Evolutionary conservation across 2,797 vertebrate species (phyloP).

Genomic region (Artibeus jamaicensis): DNA sequence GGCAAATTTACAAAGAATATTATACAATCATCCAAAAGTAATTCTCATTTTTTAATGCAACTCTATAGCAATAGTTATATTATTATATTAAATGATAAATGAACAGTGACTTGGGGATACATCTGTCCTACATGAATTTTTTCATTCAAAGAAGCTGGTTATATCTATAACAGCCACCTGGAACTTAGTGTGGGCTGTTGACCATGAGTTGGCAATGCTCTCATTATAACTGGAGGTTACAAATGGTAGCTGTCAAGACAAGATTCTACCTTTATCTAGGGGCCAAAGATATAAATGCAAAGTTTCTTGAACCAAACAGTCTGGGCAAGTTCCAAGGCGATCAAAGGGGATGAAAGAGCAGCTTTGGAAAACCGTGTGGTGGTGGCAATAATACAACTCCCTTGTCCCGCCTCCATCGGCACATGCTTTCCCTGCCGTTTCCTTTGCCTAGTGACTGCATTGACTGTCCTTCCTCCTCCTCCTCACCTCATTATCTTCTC

Average conservation of each 20-base stretch:
- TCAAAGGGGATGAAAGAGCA: slow-evolving; percentile 59
- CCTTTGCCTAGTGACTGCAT: slow-evolving; percentile 8
- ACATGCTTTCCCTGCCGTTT: not conserved
- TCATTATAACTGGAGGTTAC: slow-evolving; percentile 43
- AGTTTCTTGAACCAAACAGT: slow-evolving; percentile 41
- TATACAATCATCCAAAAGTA: not conserved
- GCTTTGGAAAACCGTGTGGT: not conserved
- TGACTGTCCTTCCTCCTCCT: not conserved
- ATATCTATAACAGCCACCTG: not conserved
- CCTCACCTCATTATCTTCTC: not conserved
- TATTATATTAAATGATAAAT: not conserved
- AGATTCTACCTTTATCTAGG: slow-evolving; percentile 47
- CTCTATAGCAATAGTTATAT: not conserved
- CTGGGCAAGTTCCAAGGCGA: slow-evolving; percentile 45
- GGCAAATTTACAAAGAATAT: not conserved
- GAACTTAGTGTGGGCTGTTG: not conserved
- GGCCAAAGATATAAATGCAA: slow-evolving; percentile 22
- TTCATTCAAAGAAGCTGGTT: slow-evolving; percentile 46
- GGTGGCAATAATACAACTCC: not conserved
- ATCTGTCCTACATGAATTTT: not conserved
- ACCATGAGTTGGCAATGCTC: slow-evolving; percentile 1
- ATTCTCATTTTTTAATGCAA: slow-evolving; percentile 29
- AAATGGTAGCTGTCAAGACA: slow-evolving; percentile 57
- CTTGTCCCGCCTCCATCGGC: not conserved
- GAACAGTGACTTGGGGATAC: not conserved